These are phyloP conservation scores for Napeogenes sylphis DNA, from an alignment of 2,888 invertebrate genomes.

Conservation along the genomic window DNA sequence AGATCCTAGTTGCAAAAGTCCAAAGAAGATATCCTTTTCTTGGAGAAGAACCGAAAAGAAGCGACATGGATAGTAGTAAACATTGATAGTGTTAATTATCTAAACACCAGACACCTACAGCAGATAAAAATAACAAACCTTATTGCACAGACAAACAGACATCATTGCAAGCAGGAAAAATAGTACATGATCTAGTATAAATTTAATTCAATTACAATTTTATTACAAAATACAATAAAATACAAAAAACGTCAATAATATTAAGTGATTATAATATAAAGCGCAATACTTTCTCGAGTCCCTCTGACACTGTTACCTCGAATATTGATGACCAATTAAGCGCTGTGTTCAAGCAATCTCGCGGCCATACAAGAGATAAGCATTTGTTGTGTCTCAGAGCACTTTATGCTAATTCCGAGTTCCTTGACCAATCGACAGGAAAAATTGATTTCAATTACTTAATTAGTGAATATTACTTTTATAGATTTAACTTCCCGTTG, in stretches of 20 bases:
- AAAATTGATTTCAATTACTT: slow-evolving; percentile 25
- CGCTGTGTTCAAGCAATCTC: slow-evolving; percentile 64
- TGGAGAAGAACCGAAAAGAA: too few relatives aligned
- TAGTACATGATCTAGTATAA: too few relatives aligned
- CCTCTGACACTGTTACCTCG: slow-evolving; percentile 37
- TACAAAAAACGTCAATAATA: too few relatives aligned
- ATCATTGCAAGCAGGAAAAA: too few relatives aligned
- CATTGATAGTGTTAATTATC: too few relatives aligned
- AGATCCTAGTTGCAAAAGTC: too few relatives aligned
- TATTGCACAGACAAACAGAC: too few relatives aligned
- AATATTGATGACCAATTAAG: slow-evolving; percentile 76
- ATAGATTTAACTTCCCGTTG: background rate
- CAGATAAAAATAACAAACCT: too few relatives aligned
- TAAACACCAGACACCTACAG: too few relatives aligned
- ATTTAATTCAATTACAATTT: background rate
- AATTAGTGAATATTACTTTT: slow-evolving; percentile 20
- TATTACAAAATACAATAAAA: background rate
- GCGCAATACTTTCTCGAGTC: slow-evolving; percentile 25
- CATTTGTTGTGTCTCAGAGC: slow-evolving; percentile 56
- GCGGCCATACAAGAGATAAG: slow-evolving; percentile 58
- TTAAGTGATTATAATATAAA: background rate
- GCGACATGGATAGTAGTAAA: too few relatives aligned
- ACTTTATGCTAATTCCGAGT: slow-evolving; percentile 61
- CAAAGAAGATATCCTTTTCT: too few relatives aligned
- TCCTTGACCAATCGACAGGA: slow-evolving; percentile 27